These are phyloP conservation scores for Philereme transversata DNA, from an alignment of 2,888 invertebrate genomes.

Conservation along the genomic window DNA sequence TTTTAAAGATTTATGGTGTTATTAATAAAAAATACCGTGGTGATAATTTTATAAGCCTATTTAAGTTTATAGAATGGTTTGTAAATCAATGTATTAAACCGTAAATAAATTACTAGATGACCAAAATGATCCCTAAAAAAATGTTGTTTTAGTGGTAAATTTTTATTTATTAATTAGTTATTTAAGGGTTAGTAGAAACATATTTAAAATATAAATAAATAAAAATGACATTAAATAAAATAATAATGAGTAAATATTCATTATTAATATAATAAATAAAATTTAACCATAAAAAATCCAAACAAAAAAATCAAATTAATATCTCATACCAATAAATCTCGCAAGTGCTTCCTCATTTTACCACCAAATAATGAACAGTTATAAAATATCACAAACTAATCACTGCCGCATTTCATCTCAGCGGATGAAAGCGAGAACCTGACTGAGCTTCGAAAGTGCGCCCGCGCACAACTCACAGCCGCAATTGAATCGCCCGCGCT, in stretches of 20 bases:
- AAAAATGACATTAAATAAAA: background rate
- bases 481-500: slow-evolving; percentile 77
- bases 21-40: too few relatives aligned
- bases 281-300: too few relatives aligned
- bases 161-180: background rate
- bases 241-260: too few relatives aligned
- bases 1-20: too few relatives aligned
- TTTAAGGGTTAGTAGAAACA: background rate
- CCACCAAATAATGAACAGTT: slow-evolving; percentile 11
- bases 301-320: background rate
- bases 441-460: slow-evolving; percentile 72
- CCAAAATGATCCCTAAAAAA: too few relatives aligned
- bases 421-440: slow-evolving; percentile 71
- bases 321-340: slow-evolving; percentile 35
- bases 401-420: slow-evolving; percentile 64
- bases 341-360: slow-evolving; percentile 29
- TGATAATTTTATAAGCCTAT: too few relatives aligned
- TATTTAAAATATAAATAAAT: background rate
- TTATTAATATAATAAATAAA: too few relatives aligned
- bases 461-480: slow-evolving; percentile 59
- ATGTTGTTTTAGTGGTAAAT: too few relatives aligned
- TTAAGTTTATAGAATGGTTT: too few relatives aligned
- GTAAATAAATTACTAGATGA: too few relatives aligned
- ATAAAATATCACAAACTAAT: slow-evolving; percentile 44
- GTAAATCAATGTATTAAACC: too few relatives aligned